phyloP scores from a whole-genome alignment of 2,888 invertebrate genomes.

The Amblyteles armatorius region DNA sequence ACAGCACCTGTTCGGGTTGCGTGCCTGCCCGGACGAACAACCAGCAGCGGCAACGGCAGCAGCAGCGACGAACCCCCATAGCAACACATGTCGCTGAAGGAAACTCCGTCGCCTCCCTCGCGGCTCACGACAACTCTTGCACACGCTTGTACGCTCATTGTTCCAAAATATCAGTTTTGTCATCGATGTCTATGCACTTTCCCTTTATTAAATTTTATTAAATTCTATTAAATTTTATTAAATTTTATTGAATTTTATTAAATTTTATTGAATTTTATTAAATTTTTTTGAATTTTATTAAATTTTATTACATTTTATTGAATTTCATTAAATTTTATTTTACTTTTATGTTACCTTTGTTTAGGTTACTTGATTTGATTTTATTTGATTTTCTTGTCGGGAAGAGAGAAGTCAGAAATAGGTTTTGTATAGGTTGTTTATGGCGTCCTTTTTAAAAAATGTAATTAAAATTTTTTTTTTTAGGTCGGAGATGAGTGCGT shows the following conservation, averaged over 20 bases:
- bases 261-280: too few species aligned
- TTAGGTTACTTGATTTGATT: background rate
- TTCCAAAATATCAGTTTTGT: background rate
- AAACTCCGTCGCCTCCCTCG: conserved; percentile 68
- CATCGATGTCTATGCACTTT: background rate
- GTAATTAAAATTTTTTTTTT: too few species aligned
- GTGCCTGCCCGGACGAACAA: conserved; percentile 67
- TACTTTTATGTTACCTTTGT: background rate
- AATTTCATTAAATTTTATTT: background rate
- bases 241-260: background rate
- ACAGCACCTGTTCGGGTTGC: conserved; percentile 82
- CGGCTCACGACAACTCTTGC: conserved; percentile 63
- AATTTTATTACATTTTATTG: too few species aligned
- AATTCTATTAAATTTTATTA: too few species aligned
- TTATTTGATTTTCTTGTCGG: background rate
- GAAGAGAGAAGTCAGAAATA: background rate
- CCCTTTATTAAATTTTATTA: too few species aligned
- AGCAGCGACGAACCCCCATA: conserved; percentile 76
- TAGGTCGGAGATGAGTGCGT: background rate
- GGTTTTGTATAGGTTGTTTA: background rate
- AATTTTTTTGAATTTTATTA: too few species aligned
- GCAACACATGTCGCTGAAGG: conserved; percentile 78
- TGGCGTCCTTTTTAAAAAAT: too few species aligned
- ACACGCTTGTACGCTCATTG: conserved; percentile 31
- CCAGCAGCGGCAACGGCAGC: conserved; percentile 50